Conservation (phyloP, 2,113 vertebrate genomes). For the Sander lucioperca region DNA sequence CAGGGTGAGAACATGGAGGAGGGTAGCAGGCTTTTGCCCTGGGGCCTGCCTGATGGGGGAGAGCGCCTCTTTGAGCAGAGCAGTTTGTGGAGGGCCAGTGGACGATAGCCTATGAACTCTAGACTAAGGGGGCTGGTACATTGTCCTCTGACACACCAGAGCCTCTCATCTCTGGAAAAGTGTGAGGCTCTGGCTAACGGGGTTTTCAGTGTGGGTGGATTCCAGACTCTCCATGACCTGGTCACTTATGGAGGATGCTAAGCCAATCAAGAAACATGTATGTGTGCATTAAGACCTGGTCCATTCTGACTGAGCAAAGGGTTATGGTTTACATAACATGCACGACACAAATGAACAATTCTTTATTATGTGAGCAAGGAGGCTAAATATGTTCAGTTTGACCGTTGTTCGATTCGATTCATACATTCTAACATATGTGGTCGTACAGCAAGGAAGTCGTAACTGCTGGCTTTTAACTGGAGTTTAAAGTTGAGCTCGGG, state of each 20-base stretch:
- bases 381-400: slow-evolving; percentile 38
- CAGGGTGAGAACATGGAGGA: slow-evolving; percentile 59
- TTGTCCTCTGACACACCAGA: slow-evolving; percentile 73
- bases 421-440: slow-evolving; percentile 42
- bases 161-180: slow-evolving; percentile 51
- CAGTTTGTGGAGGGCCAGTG: slow-evolving; percentile 72
- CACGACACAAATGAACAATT: slow-evolving; percentile 12
- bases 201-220: slow-evolving; percentile 62
- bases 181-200: slow-evolving; percentile 43
- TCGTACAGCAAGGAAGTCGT: slow-evolving; percentile 1
- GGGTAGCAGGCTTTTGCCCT: slow-evolving; percentile 64
- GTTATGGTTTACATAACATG: slow-evolving; percentile 31
- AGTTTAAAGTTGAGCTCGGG: slow-evolving; percentile 65
- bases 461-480: slow-evolving; percentile 66
- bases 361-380: slow-evolving; percentile 15
- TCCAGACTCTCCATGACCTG: slow-evolving; percentile 59
- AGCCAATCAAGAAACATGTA: slow-evolving; percentile 56
- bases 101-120: slow-evolving; percentile 73
- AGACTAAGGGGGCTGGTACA: slow-evolving; percentile 58
- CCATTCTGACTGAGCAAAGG: slow-evolving; percentile 6
- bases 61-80: slow-evolving; percentile 70
- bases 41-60: slow-evolving; percentile 62
- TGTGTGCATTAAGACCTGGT: slow-evolving; percentile 38
- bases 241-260: slow-evolving; percentile 71
- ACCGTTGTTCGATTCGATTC: slow-evolving; percentile 8